Evolutionary conservation across 35 echinoderm and acorn worm species (phyloP), one percentile per base, ranked within the genome.

Genomic region (Lytechinus variegatus): DNA sequence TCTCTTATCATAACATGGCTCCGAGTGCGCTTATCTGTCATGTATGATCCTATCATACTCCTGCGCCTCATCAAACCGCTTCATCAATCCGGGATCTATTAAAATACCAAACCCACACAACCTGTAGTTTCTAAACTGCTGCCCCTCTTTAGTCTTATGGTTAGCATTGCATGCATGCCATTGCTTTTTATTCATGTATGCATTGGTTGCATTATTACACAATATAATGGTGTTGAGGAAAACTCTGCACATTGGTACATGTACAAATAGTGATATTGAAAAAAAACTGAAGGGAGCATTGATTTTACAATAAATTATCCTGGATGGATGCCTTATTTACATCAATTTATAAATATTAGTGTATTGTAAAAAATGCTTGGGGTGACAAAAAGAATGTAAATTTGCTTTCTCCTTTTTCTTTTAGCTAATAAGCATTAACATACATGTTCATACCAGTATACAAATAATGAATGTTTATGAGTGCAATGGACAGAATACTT

Each of bases 61-160:
- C 66, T 79, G 66, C 19, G 66, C 66, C 66, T n/a, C 66, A 79
- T 79, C 66, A 79, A 79, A 79, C 66, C 66, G 3, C 8, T 44
- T 44, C 33, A 44, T 44, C 33, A 44, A 44, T 44, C 33, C 33
- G 33, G 33, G 66, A 24, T 79, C 66, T n/a, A n/a, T 79, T 79
- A n/a, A 79, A 79, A 79, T 79, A 79, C 66, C 66, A 79, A 79
- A 79, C 66, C 66, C 66, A 79, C 66, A 79, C 66, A 79, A 79
- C 66, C 66, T 79, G 66, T 79, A 79, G 66, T 79, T 79, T 79
- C 66, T 24, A 79, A 79, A 79, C 66, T 16, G 66, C 16, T 44
- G 33, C 33, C 56, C 56, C 56, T 11, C 9, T 79, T 79, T 16
- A 7, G 4, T 79, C 66, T 24, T 79, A 16, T 79, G 66, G 16